phyloP scores from a whole-genome alignment of 2,797 vertebrate genomes.

The Leucoraja ocellata region DNA sequence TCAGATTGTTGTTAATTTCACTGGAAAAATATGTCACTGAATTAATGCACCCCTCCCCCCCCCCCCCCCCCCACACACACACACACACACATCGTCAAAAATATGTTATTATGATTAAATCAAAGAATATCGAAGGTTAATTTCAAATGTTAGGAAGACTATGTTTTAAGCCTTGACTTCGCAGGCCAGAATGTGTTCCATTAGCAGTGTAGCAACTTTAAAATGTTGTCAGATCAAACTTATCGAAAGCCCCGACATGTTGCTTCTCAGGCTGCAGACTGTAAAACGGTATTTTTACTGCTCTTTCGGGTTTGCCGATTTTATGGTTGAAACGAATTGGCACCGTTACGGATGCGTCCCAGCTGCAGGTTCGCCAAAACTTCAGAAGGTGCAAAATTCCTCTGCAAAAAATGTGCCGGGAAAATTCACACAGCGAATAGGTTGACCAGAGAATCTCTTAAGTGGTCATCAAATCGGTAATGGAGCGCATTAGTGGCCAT shows the following conservation, averaged over 20 bases:
- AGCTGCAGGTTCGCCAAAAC: conserved; percentile 67
- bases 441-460: conserved; percentile 52
- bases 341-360: conserved; percentile 87
- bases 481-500: conserved; percentile 60
- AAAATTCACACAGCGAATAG: conserved; percentile 61
- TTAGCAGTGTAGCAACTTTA: neutral
- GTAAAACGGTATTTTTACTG: conserved; percentile 45
- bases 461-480: conserved; percentile 62
- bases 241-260: neutral
- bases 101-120: neutral
- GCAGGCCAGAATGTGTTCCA: neutral
- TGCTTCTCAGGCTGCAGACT: conserved; percentile 52
- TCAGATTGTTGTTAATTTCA: neutral
- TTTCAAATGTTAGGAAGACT: neutral
- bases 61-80: too few relatives aligned
- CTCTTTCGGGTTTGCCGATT: conserved; percentile 53
- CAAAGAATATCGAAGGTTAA: neutral
- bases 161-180: neutral
- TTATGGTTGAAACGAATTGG: conserved; percentile 65
- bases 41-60: too few relatives aligned
- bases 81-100: too few relatives aligned
- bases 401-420: conserved; percentile 56
- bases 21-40: neutral
- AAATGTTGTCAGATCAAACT: neutral
- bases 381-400: conserved; percentile 75